Base-by-base conservation (phyloP, 1,140 invertebrate species). In the Leptopilina boulardi region DNA sequence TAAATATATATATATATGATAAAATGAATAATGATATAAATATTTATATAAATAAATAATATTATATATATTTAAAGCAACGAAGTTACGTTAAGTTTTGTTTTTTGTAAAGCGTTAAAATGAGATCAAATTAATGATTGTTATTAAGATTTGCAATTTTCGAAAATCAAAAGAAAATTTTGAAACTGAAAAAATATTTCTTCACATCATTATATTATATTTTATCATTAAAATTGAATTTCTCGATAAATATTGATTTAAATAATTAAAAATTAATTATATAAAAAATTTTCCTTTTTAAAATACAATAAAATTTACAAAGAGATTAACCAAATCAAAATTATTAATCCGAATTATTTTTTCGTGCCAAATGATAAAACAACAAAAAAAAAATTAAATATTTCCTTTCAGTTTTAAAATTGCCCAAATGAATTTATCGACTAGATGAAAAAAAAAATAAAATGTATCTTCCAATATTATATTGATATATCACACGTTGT, bases 31-130 rank as follows among this genome's bases (percentile, higher is more conserved):
- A 38, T 38, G 5, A 38, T 38, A 38, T 38, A 38, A n/a, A n/a
- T n/a, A 56, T 23, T 66, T 13, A n/a, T 8, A 10, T 15, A 59
- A 11, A 30, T 15, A 66, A 66, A 26, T 15, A 10, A 47, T 6
- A 51, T 18, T n/a, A n/a, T 51, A 51, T 30, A 66, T 66, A 26
- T 30, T 23, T 66, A 66, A 30, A 66, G 26, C 59, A 66, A 66
- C 59, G 59, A 66, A 66, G 59, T 66, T 66, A 66, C 59, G 59
- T 66, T 66, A 30, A 66, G 59, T 66, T 66, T 66, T 66, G 9
- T 66, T 30, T 66, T 30, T 66, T 66, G 23, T 66, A 66, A 66
- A 66, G 59, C 23, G 59, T 66, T 66, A 66, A 30, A 66, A 66
- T 30, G 23, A 66, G 59, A 66, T 34, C 21, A 30, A 30, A 66